A percentile compares a stretch with the other conserved stretches of the same genome.
phyloP scores from a whole-genome alignment of 2,797 vertebrate genomes.

The Gobionotothen gibberifrons region DNA sequence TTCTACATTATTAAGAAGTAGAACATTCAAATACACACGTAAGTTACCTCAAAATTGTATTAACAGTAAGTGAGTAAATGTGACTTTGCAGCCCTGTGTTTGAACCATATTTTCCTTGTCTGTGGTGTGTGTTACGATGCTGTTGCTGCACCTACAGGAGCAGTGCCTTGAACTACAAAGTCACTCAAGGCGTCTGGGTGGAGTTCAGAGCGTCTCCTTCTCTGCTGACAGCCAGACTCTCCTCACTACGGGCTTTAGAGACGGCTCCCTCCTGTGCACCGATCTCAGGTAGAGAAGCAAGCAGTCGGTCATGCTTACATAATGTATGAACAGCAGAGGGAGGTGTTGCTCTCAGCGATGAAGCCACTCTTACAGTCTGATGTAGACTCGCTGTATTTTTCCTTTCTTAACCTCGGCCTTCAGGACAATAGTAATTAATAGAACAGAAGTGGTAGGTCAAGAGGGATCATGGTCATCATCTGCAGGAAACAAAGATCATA shows the following conservation, averaged over 20 bases:
- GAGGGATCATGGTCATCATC: conserved; percentile 7
- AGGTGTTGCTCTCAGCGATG: conserved; percentile 44
- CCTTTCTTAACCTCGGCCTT: conserved; percentile 1
- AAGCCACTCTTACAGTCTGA: conserved; percentile 16
- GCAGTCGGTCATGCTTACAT: conserved; percentile 5
- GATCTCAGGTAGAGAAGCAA: conserved; percentile 59
- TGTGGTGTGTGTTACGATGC: not conserved
- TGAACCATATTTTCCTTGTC: not conserved
- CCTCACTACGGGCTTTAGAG: conserved; percentile 57
- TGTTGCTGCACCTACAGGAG: conserved; percentile 53
- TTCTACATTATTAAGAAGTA: no score
- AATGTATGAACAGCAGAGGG: conserved; percentile 69
- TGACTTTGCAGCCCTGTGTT: not conserved
- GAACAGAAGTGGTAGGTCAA: conserved; percentile 16
- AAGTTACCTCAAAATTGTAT: no score
- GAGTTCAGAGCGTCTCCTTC: conserved; percentile 62
- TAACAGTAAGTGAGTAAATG: no score
- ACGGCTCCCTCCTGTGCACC: conserved; percentile 66
- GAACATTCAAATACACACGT: no score
- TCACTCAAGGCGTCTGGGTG: conserved; percentile 52
- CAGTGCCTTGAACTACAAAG: conserved; percentile 51
- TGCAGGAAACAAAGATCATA: conserved; percentile 43
- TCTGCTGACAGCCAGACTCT: conserved; percentile 65
- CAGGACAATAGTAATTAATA: conserved; percentile 31
- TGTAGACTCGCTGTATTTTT: conserved; percentile 11